Evolutionary conservation across 1,140 invertebrate species (phyloP).

Genomic region (Augochlora pura): DNA sequence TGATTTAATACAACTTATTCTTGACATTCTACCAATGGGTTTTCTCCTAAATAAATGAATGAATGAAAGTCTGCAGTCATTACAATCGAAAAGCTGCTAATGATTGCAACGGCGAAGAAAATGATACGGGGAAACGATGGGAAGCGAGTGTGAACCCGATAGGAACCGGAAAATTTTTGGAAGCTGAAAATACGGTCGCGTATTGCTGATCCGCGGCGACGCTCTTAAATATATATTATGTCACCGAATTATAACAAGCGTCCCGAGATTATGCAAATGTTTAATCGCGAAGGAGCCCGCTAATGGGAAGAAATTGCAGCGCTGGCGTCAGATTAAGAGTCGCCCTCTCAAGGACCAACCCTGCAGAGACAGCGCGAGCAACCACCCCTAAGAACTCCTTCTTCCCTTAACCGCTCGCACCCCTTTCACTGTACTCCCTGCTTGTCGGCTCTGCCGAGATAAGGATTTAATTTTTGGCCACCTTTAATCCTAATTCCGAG

Average conservation of each 20-base stretch:
- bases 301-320: slow-evolving; percentile 80
- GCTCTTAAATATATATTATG: slow-evolving; percentile 64
- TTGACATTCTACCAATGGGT: no score
- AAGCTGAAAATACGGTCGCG: slow-evolving; percentile 37
- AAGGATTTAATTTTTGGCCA: slow-evolving; percentile 79
- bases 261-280: slow-evolving; percentile 79
- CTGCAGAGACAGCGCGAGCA: slow-evolving; percentile 41
- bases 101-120: no score
- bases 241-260: slow-evolving; percentile 66
- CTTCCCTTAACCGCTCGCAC: slow-evolving; percentile 53
- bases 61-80: no score
- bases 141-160: background rate
- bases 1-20: no score
- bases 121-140: no score
- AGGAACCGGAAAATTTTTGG: slow-evolving; percentile 11
- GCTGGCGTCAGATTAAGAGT: slow-evolving; percentile 77
- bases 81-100: no score
- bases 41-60: no score
- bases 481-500: slow-evolving; percentile 76
- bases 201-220: slow-evolving; percentile 48
- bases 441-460: slow-evolving; percentile 68
- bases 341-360: slow-evolving; percentile 55
- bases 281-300: slow-evolving; percentile 75
- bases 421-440: slow-evolving; percentile 60
- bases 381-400: slow-evolving; percentile 57